Base-by-base conservation (phyloP, 2,797 vertebrate genomes). In the Botia kubotai region DNA sequence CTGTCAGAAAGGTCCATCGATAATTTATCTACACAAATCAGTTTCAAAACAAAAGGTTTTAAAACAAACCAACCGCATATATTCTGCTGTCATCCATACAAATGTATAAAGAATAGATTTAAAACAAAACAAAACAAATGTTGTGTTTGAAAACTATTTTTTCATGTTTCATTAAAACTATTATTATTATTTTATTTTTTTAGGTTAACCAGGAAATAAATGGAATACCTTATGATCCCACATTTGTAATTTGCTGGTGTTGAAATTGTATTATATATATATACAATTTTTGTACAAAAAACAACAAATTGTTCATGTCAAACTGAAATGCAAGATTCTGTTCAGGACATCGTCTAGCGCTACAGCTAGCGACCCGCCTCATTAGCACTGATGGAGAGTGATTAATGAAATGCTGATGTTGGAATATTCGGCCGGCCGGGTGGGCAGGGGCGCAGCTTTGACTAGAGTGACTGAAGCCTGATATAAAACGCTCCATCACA, bases 381-480 rank as follows among this genome's bases (percentile, higher is more conserved):
- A 70, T 71, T 75, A 72, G 50, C 76, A 79, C 84, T 53, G 60
- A 82, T 84, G 77, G 73, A 75, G 7, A 50, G 66, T 86, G 86
- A 90, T 86, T 84, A 88, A 90, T 88, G 81, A 43, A 81, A 79
- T 60, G 63, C 86, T 85, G 84, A 86, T 89, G 82, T 84, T 83
- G 87, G 83, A 81, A 87, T 85, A 86, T 85, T 79, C 74, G 73
- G 53, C 77, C 62, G 46, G 65, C 14, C 69, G 62, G 70, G 60
- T 60, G 77, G 68, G 48, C 62, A 71, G 52, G 62, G 76, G 75
- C 29, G 82, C 67, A 68, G 79, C 79, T 48, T 80, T 72, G 66
- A 46, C 58, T 79, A 16, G 84, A 84, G 77, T 86, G 86, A 86
- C 84, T 83, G 50, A 39, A 79, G 53, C 58, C 63, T 23, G 19